These are phyloP conservation scores for Papilio glaucus DNA, from an alignment of 1,140 invertebrate species.

Conservation along the genomic window DNA sequence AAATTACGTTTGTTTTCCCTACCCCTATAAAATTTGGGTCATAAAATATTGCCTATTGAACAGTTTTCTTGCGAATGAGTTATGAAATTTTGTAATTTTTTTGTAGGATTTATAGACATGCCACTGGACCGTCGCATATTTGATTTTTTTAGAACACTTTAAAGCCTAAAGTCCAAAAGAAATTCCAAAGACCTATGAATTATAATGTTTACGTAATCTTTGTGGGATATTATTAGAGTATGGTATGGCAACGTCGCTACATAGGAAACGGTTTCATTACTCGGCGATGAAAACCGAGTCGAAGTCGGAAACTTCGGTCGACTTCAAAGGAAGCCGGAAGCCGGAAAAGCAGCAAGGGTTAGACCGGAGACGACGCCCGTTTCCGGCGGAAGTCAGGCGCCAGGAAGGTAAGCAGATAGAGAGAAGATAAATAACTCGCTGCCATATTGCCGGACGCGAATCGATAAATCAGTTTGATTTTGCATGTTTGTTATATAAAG, in stretches of 20 bases:
- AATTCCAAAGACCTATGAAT: no score
- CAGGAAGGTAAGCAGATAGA: conserved; percentile 76
- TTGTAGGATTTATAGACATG: background rate
- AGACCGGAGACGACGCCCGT: conserved; percentile 79
- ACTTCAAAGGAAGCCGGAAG: conserved; percentile 78
- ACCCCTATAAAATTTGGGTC: no score
- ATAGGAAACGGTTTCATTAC: conserved; percentile 37
- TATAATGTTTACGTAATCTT: no score
- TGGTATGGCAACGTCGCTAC: background rate
- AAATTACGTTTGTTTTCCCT: no score
- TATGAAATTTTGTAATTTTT: no score
- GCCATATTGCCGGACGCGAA: conserved; percentile 75
- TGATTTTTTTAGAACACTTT: no score
- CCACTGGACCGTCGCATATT: no score
- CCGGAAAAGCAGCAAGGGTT: conserved; percentile 81
- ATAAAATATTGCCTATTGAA: no score
- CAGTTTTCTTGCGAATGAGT: no score
- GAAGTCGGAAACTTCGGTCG: conserved; percentile 67
- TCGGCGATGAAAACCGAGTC: conserved; percentile 55
- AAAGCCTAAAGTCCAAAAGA: no score
- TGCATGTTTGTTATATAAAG: conserved; percentile 69
- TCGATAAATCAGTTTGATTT: conserved; percentile 78
- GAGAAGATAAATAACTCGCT: conserved; percentile 74
- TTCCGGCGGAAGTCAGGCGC: conserved; percentile 79
- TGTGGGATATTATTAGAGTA: background rate